Evolutionary conservation across 2,888 invertebrate species (phyloP), one percentile per base, ranked within the genome.

Genomic region (Pherbina coryleti): DNA sequence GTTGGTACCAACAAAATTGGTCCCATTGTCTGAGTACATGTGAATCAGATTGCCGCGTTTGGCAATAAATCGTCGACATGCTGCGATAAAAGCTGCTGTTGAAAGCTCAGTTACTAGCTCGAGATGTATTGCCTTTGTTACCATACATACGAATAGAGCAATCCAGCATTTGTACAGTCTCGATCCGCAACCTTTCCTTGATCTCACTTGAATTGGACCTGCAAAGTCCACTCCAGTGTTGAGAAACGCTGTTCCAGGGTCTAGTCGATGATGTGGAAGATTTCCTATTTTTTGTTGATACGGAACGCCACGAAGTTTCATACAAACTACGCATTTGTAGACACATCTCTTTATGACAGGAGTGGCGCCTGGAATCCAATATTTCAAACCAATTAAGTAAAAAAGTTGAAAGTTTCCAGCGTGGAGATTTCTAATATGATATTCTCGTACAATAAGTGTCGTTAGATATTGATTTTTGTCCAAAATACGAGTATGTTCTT

Each of bases 401-500:
- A 75, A 72, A 71, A 80, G 75, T 62, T 81, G 81, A 4, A 77
- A 66, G 17, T 69, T 73, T 3, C 79, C 80, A n/a, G 79, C 77
- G 49, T 82, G 79, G 44, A 79, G 8, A 69, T 79, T 53, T 19
- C 44, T 57, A 9, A 67, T 11, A 53, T 80, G 80, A 22, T 74
- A 81, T 73, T 81, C n/a, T 5, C 49, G 44, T 14, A 82, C 73
- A 4, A 82, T 74, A 0, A 80, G 62, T 7, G 28, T 9, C 3
- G 79, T 76, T 0, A 81, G 28, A 11, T 44, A 73, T 57, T 78
- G 77, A 62, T 78, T 49, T 14, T 79, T 82, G 34, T 78, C 60
- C 3, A 80, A 49, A 14, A 82, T 81, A 9, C 79, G 49, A 5
- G 80, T 81, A 75, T 82, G 79, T 60, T 81, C 80, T n/a, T 79